A percentile compares a stretch with the other conserved stretches of the same genome.
Evolutionary conservation across 2,113 vertebrate genomes (phyloP).

Genomic region (Poeciliopsis prolifica): DNA sequence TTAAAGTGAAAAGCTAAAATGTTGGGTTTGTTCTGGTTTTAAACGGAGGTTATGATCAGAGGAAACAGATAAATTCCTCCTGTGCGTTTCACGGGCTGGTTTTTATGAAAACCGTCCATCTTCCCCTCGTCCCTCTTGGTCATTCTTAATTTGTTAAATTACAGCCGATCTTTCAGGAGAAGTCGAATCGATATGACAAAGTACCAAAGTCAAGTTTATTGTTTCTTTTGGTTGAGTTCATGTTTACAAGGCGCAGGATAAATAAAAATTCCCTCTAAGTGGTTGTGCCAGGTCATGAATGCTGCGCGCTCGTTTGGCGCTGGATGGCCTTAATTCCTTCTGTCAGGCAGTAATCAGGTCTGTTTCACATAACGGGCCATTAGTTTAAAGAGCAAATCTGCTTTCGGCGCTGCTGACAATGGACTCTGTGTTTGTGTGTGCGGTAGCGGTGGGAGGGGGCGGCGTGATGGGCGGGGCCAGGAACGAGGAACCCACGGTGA

Average conservation of each 20-base stretch:
- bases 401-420: conserved; percentile 82
- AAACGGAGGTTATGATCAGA: neutral
- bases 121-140: neutral
- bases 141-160: conserved; percentile 33
- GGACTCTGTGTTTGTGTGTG: conserved; percentile 39
- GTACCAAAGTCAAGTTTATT: conserved; percentile 24
- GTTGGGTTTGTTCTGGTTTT: conserved; percentile 6
- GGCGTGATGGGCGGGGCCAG: conserved; percentile 57
- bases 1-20: conserved; percentile 1
- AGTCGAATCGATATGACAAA: conserved; percentile 48
- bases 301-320: conserved; percentile 60
- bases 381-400: conserved; percentile 89
- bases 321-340: conserved; percentile 81
- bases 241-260: conserved; percentile 56
- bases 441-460: conserved; percentile 32
- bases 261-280: conserved; percentile 55
- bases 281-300: conserved; percentile 60
- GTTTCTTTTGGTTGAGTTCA: conserved; percentile 8
- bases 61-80: neutral
- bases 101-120: conserved; percentile 28
- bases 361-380: conserved; percentile 92
- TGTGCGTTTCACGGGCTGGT: neutral
- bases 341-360: conserved; percentile 95
- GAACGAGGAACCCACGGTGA: conserved; percentile 38
- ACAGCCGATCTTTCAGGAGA: conserved; percentile 8